Evolutionary conservation across 1,140 invertebrate species (phyloP).

Genomic region (Drosophila insularis): DNA sequence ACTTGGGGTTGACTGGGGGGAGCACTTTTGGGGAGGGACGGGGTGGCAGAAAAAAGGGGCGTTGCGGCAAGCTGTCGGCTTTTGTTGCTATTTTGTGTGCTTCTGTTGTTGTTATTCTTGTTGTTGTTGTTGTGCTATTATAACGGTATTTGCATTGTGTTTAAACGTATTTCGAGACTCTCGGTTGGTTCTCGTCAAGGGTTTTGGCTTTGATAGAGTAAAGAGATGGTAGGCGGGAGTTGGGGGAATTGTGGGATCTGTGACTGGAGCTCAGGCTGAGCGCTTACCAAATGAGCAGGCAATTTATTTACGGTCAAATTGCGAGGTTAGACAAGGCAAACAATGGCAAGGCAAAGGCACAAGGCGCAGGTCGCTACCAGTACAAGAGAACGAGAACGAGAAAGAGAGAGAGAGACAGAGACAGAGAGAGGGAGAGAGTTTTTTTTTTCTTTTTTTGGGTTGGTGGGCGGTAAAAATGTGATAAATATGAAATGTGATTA

Average conservation of each 20-base stretch:
- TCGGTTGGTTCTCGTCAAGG: conserved; percentile 32
- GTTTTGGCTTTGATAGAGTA: conserved; percentile 23
- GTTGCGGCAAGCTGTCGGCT: conserved; percentile 62
- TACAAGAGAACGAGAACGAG: neutral
- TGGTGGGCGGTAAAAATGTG: conserved; percentile 79
- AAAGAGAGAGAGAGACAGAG: too few relatives aligned
- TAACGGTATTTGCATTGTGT: conserved; percentile 81
- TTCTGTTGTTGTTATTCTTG: conserved; percentile 9
- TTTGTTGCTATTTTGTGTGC: conserved; percentile 29
- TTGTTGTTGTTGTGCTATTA: conserved; percentile 68
- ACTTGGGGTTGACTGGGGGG: neutral
- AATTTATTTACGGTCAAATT: conserved; percentile 81
- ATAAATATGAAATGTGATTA: conserved; percentile 82
- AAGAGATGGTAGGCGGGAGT: conserved; percentile 38
- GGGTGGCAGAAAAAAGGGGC: conserved; percentile 52
- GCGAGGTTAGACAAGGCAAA: conserved; percentile 65
- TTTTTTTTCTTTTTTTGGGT: conserved; percentile 18
- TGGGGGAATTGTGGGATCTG: neutral
- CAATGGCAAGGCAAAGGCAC: conserved; percentile 64
- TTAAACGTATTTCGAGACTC: conserved; percentile 77
- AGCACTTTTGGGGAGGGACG: conserved; percentile 25
- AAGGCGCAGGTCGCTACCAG: conserved; percentile 29
- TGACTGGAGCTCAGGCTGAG: conserved; percentile 15
- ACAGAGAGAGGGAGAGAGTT: too few relatives aligned
- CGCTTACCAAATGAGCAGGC: conserved; percentile 76